These are phyloP conservation scores for Cyprinella venusta DNA, from an alignment of 2,797 vertebrate genomes.

Conservation along the genomic window DNA sequence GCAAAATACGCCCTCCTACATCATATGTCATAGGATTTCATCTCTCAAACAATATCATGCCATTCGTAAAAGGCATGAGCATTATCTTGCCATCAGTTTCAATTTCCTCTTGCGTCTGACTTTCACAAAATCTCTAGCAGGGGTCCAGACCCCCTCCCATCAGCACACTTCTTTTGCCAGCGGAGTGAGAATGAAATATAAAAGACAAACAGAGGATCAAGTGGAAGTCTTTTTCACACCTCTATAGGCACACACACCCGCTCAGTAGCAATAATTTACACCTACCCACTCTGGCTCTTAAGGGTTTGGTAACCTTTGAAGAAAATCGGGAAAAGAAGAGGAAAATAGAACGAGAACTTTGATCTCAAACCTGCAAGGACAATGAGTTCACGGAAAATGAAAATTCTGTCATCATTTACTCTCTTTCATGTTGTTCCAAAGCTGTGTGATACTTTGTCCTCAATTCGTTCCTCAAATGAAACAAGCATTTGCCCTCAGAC, in stretches of 20 bases:
- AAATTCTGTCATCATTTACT: not conserved
- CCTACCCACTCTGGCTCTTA: slow-evolving; percentile 5
- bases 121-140: slow-evolving; percentile 5
- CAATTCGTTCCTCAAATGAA: too few relatives aligned
- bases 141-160: not conserved
- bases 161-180: slow-evolving; percentile 10
- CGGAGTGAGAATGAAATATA: slow-evolving; percentile 46
- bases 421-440: not conserved
- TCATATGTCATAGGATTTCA: slow-evolving; percentile 20
- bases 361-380: not conserved
- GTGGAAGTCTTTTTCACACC: slow-evolving; percentile 50
- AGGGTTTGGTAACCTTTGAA: slow-evolving; percentile 18
- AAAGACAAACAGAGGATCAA: slow-evolving; percentile 38
- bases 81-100: slow-evolving; percentile 38
- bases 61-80: slow-evolving; percentile 21
- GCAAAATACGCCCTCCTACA: slow-evolving; percentile 22
- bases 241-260: slow-evolving; percentile 41
- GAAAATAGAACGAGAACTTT: slow-evolving; percentile 15
- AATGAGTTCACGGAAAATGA: not conserved
- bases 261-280: slow-evolving; percentile 46
- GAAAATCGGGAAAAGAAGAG: not conserved
- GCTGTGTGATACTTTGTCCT: not conserved
- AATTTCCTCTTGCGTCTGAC: slow-evolving; percentile 11
- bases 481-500: too few relatives aligned
- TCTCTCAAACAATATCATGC: slow-evolving; percentile 14